These are phyloP conservation scores for Unio pictorum DNA, from an alignment of 2,888 invertebrate genomes.

Conservation along the genomic window DNA sequence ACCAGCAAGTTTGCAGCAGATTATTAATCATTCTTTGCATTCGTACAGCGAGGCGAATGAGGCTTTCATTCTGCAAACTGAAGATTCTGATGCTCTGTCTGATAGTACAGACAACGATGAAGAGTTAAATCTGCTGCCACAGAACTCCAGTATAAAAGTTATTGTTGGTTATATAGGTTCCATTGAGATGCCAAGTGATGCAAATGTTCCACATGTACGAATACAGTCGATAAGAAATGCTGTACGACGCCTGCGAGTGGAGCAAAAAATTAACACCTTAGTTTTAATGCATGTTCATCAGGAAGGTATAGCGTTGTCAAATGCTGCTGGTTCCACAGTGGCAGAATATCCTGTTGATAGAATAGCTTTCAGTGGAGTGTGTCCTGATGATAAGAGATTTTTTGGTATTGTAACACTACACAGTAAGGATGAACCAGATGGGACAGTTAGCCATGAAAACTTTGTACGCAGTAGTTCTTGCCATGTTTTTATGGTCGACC, in stretches of 20 bases:
- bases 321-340: constrained; percentile 83
- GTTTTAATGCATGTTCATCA: constrained; percentile 86
- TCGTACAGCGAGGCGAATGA: constrained; percentile 46
- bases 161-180: constrained; percentile 92
- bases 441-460: constrained; percentile 20
- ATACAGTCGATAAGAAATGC: constrained; percentile 85
- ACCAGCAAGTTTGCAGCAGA: constrained; percentile 36
- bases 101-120: constrained; percentile 43
- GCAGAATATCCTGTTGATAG: constrained; percentile 90
- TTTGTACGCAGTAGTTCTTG: constrained; percentile 80
- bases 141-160: constrained; percentile 45
- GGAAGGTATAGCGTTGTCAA: constrained; percentile 82
- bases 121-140: constrained; percentile 22
- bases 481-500: constrained; percentile 94
- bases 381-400: constrained; percentile 90
- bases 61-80: constrained; percentile 46
- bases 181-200: constrained; percentile 87
- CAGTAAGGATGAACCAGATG: constrained; percentile 58
- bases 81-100: constrained; percentile 20
- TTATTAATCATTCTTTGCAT: constrained; percentile 39
- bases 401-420: constrained; percentile 90
- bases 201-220: constrained; percentile 71
- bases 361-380: constrained; percentile 90
- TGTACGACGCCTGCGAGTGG: constrained; percentile 89
- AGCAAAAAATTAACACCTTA: constrained; percentile 84